Percentiles rank a stretch among this genome's conserved stretches.
These are phyloP conservation scores for Dasysyrphus tricinctus DNA, from an alignment of 2,888 invertebrate species.

Conservation along the genomic window DNA sequence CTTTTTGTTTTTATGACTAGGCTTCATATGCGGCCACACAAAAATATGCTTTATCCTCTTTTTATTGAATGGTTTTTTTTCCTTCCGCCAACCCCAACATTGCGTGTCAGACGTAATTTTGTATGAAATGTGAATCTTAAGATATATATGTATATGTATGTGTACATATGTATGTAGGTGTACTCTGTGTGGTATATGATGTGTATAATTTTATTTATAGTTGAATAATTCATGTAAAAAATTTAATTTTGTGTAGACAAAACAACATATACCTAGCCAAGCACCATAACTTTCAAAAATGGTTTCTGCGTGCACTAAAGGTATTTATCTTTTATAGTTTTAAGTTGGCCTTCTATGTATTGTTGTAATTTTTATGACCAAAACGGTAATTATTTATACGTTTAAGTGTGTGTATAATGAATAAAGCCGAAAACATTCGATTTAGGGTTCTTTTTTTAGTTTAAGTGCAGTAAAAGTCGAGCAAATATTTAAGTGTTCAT, in stretches of 20 bases:
- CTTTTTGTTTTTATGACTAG: constrained; percentile 57
- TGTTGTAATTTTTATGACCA: constrained; percentile 3
- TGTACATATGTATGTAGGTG: background rate
- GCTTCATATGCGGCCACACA: constrained; percentile 58
- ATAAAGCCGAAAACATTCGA: background rate
- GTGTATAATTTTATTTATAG: constrained; percentile 60
- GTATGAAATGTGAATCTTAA: constrained; percentile 49
- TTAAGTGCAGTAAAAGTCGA: too few relatives aligned
- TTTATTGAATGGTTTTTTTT: constrained; percentile 60
- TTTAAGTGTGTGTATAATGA: background rate
- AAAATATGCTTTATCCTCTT: constrained; percentile 55
- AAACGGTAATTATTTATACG: background rate
- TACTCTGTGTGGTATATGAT: background rate
- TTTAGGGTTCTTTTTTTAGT: too few relatives aligned
- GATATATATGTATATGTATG: background rate
- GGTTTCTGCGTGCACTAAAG: constrained; percentile 17
- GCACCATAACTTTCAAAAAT: constrained; percentile 20
- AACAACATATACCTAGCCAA: constrained; percentile 19
- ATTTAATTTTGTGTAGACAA: constrained; percentile 40
- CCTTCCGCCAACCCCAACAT: constrained; percentile 36
- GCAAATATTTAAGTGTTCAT: too few relatives aligned
- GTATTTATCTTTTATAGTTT: constrained; percentile 13
- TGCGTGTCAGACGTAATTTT: constrained; percentile 69
- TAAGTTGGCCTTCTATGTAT: background rate
- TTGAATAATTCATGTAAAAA: constrained; percentile 62